Evolutionary conservation across 2,797 vertebrate genomes (phyloP).

Genomic region (Oreochromis grahami): DNA sequence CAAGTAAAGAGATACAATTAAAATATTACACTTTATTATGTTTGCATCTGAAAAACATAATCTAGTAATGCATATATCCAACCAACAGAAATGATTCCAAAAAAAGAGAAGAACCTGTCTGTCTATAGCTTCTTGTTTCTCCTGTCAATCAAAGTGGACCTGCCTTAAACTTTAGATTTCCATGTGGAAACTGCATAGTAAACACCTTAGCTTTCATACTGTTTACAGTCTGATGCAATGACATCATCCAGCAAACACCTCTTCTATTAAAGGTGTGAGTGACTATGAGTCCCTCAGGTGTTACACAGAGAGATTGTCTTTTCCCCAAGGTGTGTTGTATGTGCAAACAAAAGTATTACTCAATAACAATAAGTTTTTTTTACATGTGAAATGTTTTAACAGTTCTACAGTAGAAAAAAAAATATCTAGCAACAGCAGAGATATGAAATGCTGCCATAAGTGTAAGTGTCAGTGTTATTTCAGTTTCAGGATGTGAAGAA

Average conservation of each 20-base stretch:
- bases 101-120: no score
- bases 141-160: no score
- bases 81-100: no score
- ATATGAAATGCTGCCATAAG: no score
- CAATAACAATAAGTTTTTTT: not conserved
- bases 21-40: not conserved
- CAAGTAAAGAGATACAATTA: not conserved
- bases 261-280: slow-evolving; percentile 4
- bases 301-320: not conserved
- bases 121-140: no score
- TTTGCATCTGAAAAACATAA: not conserved
- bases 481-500: no score
- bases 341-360: not conserved
- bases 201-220: not conserved
- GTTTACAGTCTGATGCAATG: not conserved
- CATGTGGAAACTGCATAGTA: not conserved
- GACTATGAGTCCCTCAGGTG: not conserved
- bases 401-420: no score
- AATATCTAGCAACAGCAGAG: no score
- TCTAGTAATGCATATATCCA: not conserved
- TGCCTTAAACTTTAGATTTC: not conserved
- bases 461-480: no score
- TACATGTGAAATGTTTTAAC: not conserved
- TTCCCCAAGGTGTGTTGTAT: not conserved
- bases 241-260: not conserved